phyloP scores from a whole-genome alignment of 2,113 vertebrate species.

The Protobothrops mucrosquamatus region DNA sequence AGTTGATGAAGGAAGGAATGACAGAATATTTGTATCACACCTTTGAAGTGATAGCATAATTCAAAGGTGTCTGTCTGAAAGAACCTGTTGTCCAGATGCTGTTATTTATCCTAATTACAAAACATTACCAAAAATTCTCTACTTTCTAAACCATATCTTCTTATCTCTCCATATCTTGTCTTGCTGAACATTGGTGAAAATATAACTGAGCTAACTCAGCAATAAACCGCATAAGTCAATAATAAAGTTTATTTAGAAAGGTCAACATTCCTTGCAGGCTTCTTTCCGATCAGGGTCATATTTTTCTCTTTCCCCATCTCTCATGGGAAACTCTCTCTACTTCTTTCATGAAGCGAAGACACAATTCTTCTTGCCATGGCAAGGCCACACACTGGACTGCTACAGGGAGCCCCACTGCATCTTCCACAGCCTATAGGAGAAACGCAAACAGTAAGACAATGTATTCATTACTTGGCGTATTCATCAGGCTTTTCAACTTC shows the following conservation, averaged over 20 bases:
- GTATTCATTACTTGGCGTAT: not conserved
- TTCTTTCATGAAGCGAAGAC: slow-evolving; percentile 75
- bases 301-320: not conserved
- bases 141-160: accelerated
- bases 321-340: slow-evolving; percentile 55
- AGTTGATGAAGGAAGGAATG: not conserved
- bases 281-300: slow-evolving; percentile 17
- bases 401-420: slow-evolving; percentile 71
- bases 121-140: not conserved
- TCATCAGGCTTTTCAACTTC: not conserved
- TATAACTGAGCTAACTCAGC: accelerated
- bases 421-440: slow-evolving; percentile 65
- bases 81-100: no score
- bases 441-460: not conserved
- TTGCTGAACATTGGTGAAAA: not conserved
- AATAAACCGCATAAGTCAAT: not conserved
- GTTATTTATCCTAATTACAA: not conserved
- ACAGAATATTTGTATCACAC: not conserved
- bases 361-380: slow-evolving; percentile 78
- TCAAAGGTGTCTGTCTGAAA: not conserved
- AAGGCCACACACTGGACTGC: slow-evolving; percentile 75
- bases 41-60: not conserved
- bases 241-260: slow-evolving; percentile 19
- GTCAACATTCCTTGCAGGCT: not conserved
- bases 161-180: not conserved